Conservation (phyloP, 2,797 vertebrate species). For the Ctenosaura bakeri region DNA sequence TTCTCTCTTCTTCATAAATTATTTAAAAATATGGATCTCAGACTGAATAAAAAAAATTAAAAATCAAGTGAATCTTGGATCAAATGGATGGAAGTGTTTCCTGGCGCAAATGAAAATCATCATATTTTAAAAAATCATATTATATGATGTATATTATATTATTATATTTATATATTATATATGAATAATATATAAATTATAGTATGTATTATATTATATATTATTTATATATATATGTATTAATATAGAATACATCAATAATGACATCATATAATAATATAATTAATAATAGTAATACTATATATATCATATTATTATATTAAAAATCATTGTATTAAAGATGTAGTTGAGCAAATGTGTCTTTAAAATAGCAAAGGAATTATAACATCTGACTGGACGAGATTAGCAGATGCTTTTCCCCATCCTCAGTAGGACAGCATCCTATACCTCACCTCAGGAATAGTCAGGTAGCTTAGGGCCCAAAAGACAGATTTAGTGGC, state of each 20-base stretch:
- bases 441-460: neutral
- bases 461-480: neutral
- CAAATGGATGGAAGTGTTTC: neutral
- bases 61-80: neutral
- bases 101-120: conserved; percentile 5
- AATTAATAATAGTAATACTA: no score
- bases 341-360: neutral
- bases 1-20: no score
- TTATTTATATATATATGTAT: no score
- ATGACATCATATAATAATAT: no score
- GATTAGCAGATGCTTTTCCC: neutral
- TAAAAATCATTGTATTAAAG: neutral
- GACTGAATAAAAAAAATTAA: neutral
- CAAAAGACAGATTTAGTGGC: neutral
- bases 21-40: no score
- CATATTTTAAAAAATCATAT: no score
- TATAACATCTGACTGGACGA: neutral
- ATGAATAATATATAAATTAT: no score
- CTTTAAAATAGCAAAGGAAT: neutral
- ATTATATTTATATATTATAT: no score
- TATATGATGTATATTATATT: no score
- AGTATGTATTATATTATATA: no score
- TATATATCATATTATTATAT: no score
- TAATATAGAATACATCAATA: no score
- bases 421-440: neutral